A percentile compares a stretch with the other conserved stretches of the same genome.
phyloP scores from a whole-genome alignment of 2,888 invertebrate genomes.

The Desoria tigrina region DNA sequence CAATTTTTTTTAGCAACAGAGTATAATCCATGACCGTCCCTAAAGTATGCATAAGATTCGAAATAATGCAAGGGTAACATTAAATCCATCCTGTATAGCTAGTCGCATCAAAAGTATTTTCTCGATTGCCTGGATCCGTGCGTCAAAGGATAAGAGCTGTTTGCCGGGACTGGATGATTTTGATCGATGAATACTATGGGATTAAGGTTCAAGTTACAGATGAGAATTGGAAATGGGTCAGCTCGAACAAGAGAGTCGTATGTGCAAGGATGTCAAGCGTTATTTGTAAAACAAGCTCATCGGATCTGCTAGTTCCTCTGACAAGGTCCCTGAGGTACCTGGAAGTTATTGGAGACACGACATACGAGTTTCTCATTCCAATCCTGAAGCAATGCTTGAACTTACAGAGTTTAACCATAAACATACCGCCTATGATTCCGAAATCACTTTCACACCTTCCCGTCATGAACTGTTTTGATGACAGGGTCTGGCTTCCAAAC shows the following conservation, averaged over 20 bases:
- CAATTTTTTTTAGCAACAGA: too few species aligned
- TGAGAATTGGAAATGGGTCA: neutral
- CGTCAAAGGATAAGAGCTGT: neutral
- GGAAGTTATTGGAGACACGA: neutral
- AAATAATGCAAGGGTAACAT: too few species aligned
- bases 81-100: too few species aligned
- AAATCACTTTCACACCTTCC: neutral
- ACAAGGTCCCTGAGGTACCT: neutral
- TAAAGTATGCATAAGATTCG: too few species aligned
- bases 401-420: neutral
- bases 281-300: neutral
- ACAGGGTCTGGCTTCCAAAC: conserved; percentile 1
- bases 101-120: neutral
- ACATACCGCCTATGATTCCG: neutral
- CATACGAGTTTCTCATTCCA: neutral
- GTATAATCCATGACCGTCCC: too few species aligned
- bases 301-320: neutral
- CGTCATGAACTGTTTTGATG: conserved; percentile 3
- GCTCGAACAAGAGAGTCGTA: neutral
- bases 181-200: neutral
- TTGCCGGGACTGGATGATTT: neutral
- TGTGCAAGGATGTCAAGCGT: neutral
- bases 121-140: neutral
- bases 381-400: neutral
- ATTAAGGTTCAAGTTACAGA: conserved; percentile 2